Evolutionary conservation across 2,113 vertebrate genomes (phyloP).

Genomic region (Ctenodactylus gundi): DNA sequence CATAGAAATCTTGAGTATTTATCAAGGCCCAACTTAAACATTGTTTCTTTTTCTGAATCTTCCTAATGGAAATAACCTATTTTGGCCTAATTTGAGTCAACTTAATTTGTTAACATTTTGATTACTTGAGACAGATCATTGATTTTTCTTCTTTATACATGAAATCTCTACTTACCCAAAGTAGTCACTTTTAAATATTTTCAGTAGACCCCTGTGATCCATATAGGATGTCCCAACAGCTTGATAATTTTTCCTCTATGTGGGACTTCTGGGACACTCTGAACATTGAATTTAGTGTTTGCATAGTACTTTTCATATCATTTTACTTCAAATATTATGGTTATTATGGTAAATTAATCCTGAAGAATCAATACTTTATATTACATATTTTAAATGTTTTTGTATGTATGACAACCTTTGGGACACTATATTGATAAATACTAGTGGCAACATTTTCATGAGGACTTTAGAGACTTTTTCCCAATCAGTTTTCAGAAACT

Average conservation of each 20-base stretch:
- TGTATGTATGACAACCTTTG: too few species aligned
- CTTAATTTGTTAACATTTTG: neutral
- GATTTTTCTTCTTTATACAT: neutral
- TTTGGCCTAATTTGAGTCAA: neutral
- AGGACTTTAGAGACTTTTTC: neutral
- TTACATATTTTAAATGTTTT: too few species aligned
- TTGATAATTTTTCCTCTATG: too few species aligned
- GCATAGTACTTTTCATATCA: too few species aligned
- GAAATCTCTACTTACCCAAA: neutral
- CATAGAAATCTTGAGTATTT: neutral
- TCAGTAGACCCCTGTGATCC: neutral
- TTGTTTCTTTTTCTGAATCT: constrained; percentile 1
- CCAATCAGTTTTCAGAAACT: neutral
- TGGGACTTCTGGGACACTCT: too few species aligned
- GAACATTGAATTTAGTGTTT: too few species aligned
- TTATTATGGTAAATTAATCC: too few species aligned
- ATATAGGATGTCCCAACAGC: too few species aligned
- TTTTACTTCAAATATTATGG: too few species aligned
- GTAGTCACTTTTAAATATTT: neutral
- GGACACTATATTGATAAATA: neutral
- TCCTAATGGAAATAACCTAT: neutral
- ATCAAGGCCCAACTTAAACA: neutral
- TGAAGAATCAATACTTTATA: too few species aligned
- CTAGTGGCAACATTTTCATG: neutral
- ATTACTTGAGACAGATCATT: neutral